Base-by-base conservation (phyloP, 2,797 vertebrate genomes). In the Podarcis siculus region DNA sequence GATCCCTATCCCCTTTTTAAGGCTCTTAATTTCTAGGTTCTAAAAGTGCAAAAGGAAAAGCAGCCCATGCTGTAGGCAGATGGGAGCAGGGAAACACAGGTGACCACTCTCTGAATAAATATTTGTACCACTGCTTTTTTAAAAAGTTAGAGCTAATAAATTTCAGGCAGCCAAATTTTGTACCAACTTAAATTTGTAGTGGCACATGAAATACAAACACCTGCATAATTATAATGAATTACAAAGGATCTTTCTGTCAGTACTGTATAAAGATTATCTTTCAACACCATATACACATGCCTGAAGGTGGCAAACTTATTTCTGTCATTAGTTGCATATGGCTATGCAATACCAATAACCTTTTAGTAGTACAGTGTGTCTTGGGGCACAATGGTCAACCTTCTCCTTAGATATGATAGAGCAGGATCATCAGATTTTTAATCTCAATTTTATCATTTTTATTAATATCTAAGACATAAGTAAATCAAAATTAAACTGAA, bases 11-110 rank as follows among this genome's bases (percentile, higher is more conserved):
- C 37, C 30, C 19, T 83, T 39, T 19, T 25, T 64, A 13, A n/a
- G 8, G 2, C 75, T 80, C 37, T 64, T 45, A 35, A 23, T 42
- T 77, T 8, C 77, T n/a, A 79, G n/a, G 21, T 79, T 79, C 35
- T 71, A 37, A 39, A 81, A 27, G 49, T 39, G 72, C 71, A 89
- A 85, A 89, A 19, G n/a, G 35, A 81, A 73, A 82, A 73, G 35
- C 17, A 79, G 30, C 32, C 61, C 45, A 78, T 69, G n/a, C 12
- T 3, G 12, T 49, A 42, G n/a, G 39, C 35, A 85, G 72, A 64
- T 64, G 61, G 61, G 61, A 55, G 42, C 32, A 13, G 69, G 35
- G 30, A 71, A 17, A 32, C 39, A 66, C 58, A 27, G 39, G 4
- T 66, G 55, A 64, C 61, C 61, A 64, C 61, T 1, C 61, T 64